A percentile compares a stretch with the other conserved stretches of the same genome.
Conservation (phyloP, 2,888 invertebrate species). For the Seira ritae region DNA sequence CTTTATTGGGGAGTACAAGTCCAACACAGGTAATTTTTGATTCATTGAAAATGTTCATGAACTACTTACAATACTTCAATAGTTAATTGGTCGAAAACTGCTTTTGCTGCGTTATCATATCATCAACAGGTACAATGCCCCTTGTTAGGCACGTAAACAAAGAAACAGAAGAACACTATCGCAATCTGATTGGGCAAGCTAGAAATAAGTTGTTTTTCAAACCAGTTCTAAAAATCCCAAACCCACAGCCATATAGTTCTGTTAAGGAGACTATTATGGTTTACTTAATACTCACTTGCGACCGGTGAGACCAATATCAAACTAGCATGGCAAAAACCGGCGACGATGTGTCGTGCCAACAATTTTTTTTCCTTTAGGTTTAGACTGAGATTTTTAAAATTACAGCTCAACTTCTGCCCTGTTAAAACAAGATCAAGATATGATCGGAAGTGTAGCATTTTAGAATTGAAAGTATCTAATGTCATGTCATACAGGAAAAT, state of each 20-base stretch:
- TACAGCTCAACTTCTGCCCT: neutral
- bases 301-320: neutral
- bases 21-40: conserved; percentile 84
- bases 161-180: too few species aligned
- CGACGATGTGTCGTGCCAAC: conserved; percentile 68
- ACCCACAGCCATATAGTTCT: too few species aligned
- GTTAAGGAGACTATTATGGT: too few species aligned
- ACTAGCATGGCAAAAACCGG: conserved; percentile 33
- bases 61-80: neutral
- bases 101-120: too few species aligned
- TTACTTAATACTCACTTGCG: conserved; percentile 16
- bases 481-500: neutral
- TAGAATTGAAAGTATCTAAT: too few species aligned
- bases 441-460: too few species aligned
- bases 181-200: too few species aligned
- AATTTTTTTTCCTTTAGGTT: too few species aligned
- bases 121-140: too few species aligned
- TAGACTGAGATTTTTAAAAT: conserved; percentile 11
- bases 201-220: too few species aligned
- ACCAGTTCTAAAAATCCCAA: neutral
- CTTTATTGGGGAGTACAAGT: conserved; percentile 88
- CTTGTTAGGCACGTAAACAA: too few species aligned
- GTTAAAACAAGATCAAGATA: too few species aligned
- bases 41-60: neutral
- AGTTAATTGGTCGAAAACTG: neutral